Evolutionary conservation across 2,797 vertebrate species (phyloP), one percentile per base, ranked within the genome.

Genomic region (Falco peregrinus): DNA sequence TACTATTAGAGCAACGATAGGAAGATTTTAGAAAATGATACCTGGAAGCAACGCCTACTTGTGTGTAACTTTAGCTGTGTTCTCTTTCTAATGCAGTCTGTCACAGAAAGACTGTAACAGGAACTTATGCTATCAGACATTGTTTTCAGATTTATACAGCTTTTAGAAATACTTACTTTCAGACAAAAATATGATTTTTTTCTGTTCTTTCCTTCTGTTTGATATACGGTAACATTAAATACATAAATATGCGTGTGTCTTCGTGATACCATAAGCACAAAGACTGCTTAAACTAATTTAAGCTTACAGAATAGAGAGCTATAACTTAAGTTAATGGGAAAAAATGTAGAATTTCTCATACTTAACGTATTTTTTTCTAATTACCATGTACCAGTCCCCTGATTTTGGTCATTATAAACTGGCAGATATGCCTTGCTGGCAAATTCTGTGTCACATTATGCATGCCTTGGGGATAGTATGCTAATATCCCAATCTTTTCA

Each of bases 401-500:
- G 64, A 41, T 93, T 89, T 69, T 76, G 26, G 59, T 93, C 45
- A 47, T 87, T 84, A 76, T 61, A 87, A 88, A 79, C 48, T 29
- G 70, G 28, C 37, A 75, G 65, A 43, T 74, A 53, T 6, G 33
- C 79, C 75, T 95, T 85, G 37, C 67, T 94, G 73, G 82, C 64
- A 95, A 92, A 77, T 92, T 80, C 57, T 80, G 21, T 94, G 84
- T 80, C 76, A 60, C 60, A 82, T 94, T 95, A 83, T 73, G 35
- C 74, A 59, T 92, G 92, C 80, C 88, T 73, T 70, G 59, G 21
- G 76, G 53, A 11, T 64, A 77, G 31, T 86, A 84, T 83, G 61
- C 68, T 96, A 93, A 88, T 93, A 92, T 54, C 63, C 59, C 70
- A 74, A 17, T 95, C 65, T 90, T 96, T 68, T 95, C 60, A 85